Evolutionary conservation across 2,888 invertebrate species (phyloP), one percentile per base, ranked within the genome.

Genomic region (Macropis europaea): DNA sequence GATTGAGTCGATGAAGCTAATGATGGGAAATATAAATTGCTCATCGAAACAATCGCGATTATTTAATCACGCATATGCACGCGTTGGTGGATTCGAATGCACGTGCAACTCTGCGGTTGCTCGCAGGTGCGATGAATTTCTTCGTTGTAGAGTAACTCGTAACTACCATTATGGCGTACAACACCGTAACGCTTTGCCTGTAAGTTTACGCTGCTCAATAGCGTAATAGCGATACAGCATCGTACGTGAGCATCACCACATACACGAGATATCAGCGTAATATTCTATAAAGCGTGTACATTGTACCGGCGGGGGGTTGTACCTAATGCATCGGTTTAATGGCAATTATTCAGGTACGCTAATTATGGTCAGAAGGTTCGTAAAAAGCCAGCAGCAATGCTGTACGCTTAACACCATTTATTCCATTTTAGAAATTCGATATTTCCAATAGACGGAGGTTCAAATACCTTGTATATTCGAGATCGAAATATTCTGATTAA

Each of bases 201-300:
- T 30, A 32, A 53, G 45, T 53, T 62, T 52, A 53, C 62, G 52
- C 28, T 22, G 52, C 38, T 67, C 63, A 45, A 67, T 67, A 52
- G 45, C 45, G 38, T 67, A 67, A 67, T 67, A 62, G 52, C 63
- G 30, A 42, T 32, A 30, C 11, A 30, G 63, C 26, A 59, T 60
- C 60, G 63, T 40, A 38, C 53, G 38, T 13, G 48, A 38, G 50
- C 54, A 19, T 68, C 64, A 53, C 64, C 63, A 24, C 47, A 47
- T 26, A 48, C 67, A 11, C 32, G 40, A n/a, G n/a, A 22, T 42
- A 54, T 68, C 64, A 68, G 54, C 67, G 64, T 68, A 68, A 68
- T 68, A 68, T 68, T 68, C 54, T 36, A 64, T 48, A 34, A 64
- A 62, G 52, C 22, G 28, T 6, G 3, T 28, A 9, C 9, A n/a